Evolutionary conservation across 2,888 invertebrate species (phyloP), one percentile per base, ranked within the genome.

Genomic region (Thera britannica): DNA sequence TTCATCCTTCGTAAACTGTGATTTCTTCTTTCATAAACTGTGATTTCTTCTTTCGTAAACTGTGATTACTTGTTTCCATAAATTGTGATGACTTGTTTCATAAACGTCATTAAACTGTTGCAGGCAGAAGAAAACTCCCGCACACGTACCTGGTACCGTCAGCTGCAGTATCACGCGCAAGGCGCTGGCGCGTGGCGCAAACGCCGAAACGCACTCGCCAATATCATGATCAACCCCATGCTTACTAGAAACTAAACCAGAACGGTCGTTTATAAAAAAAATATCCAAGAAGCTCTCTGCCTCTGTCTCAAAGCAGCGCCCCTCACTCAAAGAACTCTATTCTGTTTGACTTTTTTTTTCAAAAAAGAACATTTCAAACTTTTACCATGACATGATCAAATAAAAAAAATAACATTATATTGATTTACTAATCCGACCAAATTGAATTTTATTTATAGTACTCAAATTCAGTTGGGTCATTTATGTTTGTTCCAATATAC

Each of bases 181-280:
- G 97, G 98, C 68, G 96, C 98, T 77, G 98, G 98, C 68, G 96
- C 97, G 6, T 99, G 99, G 99, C 95, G 98, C 62, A 96, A 97
- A 86, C 94, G 98, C 73, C 95, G 99, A 49, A 98, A 98, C 83
- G 99, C 98, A 5, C 94, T 99, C 79, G 98, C 98, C n/a, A 98
- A 99, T 85, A 98, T 99, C 77, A 98, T 99, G 98, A 98, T 98
- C 83, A 98, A 97, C 86, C 97, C 97, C 61, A 96, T 96, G 96
- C 88, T 95, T 75, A 94, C 95, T 48, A 89, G 94, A 67, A 94
- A 94, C 78, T 94, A 52, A 70, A 9, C n/a, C 57, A 44, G 44
- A 41, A 41, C 6, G 5, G 7, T 41, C 6, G 41, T 41, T 1
- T 7, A 7, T 41, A 41, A 5, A 41, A 41, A 41, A 41, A 38